phyloP scores from a whole-genome alignment of 2,888 invertebrate genomes.

The Labia minor region DNA sequence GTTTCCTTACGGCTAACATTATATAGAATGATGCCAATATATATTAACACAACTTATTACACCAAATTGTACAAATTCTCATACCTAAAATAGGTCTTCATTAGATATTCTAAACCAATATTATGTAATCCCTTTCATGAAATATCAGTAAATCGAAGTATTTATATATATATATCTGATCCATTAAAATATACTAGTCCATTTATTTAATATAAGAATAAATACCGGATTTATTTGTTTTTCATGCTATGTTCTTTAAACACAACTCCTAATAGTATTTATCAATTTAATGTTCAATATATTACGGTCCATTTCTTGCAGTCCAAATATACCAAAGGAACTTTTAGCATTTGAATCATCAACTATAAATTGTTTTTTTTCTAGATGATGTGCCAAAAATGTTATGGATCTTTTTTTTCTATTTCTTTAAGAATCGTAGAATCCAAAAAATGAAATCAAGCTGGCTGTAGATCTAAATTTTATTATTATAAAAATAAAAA shows the following conservation, averaged over 20 bases:
- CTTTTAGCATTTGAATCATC: background rate
- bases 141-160: background rate
- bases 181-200: background rate
- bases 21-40: too few species aligned
- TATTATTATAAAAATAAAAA: too few species aligned
- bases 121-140: too few species aligned
- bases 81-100: background rate
- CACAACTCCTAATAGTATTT: background rate
- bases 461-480: background rate
- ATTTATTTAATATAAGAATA: background rate
- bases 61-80: background rate
- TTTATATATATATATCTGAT: too few species aligned
- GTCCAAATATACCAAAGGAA: background rate
- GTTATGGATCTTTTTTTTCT: background rate
- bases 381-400: background rate
- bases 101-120: background rate
- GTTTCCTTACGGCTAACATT: too few species aligned
- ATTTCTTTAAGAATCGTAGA: background rate
- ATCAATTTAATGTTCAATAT: background rate
- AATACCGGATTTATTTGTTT: background rate
- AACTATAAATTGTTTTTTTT: background rate
- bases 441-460: background rate
- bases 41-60: background rate
- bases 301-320: constrained; percentile 1
- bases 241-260: too few species aligned